phyloP scores from a whole-genome alignment of 2,113 vertebrate species.

The Xenopus borealis region DNA sequence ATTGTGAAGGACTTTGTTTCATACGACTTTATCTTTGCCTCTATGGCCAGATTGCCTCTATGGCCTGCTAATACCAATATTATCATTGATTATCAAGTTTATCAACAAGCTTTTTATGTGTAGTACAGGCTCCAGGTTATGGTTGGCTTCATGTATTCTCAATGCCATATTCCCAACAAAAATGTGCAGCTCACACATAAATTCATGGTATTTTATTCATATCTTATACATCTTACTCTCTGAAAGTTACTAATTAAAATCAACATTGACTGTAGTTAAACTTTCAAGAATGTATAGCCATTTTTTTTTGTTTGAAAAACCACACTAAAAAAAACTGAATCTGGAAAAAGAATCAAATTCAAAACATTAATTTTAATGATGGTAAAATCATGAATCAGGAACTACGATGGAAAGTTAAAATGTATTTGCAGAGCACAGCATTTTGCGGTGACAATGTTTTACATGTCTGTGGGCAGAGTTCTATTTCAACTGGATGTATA shows the following conservation, averaged over 20 bases:
- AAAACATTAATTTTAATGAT: constrained; percentile 59
- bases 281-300: constrained; percentile 49
- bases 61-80: too few species aligned
- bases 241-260: background rate
- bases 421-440: constrained; percentile 21
- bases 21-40: too few species aligned
- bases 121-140: too few species aligned
- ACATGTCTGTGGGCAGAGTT: background rate
- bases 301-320: constrained; percentile 48
- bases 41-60: too few species aligned
- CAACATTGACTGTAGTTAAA: background rate
- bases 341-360: constrained; percentile 66
- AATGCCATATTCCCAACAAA: too few species aligned
- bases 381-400: constrained; percentile 51
- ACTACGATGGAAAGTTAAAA: constrained; percentile 64
- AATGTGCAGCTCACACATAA: too few species aligned
- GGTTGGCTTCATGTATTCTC: too few species aligned
- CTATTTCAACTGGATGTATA: background rate
- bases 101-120: too few species aligned
- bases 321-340: constrained; percentile 53
- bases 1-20: too few species aligned
- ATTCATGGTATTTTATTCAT: too few species aligned
- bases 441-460: background rate
- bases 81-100: too few species aligned
- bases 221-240: too few species aligned